Percentiles rank a stretch among this genome's conserved stretches.
Conservation (phyloP, 2,113 vertebrate genomes). For the Chlorodrepanis virens region DNA sequence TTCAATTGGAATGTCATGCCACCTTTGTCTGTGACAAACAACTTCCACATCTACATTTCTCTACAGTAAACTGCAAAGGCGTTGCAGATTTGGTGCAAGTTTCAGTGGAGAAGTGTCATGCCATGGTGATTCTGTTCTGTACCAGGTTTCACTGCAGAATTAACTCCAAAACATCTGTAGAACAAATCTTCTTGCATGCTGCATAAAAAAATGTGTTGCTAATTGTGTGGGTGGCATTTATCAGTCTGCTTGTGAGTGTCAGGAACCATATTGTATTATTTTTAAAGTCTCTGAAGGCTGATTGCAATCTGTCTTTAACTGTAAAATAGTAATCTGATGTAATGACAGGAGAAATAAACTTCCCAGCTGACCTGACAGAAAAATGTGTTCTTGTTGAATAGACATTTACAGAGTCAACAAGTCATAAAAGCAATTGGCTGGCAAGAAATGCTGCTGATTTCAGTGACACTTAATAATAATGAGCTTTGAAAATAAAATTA, state of each 20-base stretch:
- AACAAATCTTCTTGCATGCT: background rate
- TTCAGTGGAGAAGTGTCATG: background rate
- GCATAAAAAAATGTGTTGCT: background rate
- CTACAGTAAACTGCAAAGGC: background rate
- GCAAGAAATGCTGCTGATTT: background rate
- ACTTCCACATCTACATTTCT: background rate
- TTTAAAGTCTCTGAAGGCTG: slow-evolving; percentile 34
- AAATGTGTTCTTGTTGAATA: background rate
- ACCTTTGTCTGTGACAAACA: background rate
- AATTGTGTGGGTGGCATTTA: slow-evolving; percentile 34
- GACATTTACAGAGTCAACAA: slow-evolving; percentile 1
- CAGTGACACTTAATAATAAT: background rate
- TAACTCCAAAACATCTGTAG: slow-evolving; percentile 32
- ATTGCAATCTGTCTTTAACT: slow-evolving; percentile 30
- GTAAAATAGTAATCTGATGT: slow-evolving; percentile 31
- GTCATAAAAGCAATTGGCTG: background rate
- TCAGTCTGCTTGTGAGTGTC: slow-evolving; percentile 22
- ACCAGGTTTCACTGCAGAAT: background rate
- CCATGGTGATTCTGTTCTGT: background rate
- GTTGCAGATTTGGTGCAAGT: background rate
- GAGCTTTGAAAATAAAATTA: background rate
- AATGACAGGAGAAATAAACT: slow-evolving; percentile 35
- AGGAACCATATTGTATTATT: slow-evolving; percentile 51
- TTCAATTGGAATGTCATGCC: background rate
- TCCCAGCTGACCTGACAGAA: slow-evolving; percentile 16